Evolutionary conservation across 1,140 invertebrate species (phyloP).

Genomic region (Microvelia longipes): DNA sequence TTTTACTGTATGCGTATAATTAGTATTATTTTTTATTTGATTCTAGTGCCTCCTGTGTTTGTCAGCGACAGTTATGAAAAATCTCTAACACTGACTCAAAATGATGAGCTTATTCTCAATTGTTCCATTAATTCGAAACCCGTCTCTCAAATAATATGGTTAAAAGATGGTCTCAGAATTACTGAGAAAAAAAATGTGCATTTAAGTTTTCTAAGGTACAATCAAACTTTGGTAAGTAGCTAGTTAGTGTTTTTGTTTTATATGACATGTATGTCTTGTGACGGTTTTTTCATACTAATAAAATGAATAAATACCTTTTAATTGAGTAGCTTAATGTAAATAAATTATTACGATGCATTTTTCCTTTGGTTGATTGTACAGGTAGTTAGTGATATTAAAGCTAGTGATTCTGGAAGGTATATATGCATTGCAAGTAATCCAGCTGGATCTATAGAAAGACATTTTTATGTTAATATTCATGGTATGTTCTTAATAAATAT

Average conservation of each 20-base stretch:
- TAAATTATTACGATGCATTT: slow-evolving; percentile 6
- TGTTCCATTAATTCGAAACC: slow-evolving; percentile 7
- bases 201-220: slow-evolving; percentile 2
- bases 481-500: slow-evolving; percentile 8
- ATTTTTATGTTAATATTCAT: slow-evolving; percentile 3
- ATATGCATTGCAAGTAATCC: slow-evolving; percentile 6
- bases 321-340: too few relatives aligned
- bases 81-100: background rate
- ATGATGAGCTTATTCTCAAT: background rate
- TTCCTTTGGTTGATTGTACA: slow-evolving; percentile 4
- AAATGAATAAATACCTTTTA: too few relatives aligned
- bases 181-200: background rate
- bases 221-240: slow-evolving; percentile 9
- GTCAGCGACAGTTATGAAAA: background rate
- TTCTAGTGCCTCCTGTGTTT: background rate
- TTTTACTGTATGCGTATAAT: too few relatives aligned
- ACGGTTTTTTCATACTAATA: too few relatives aligned
- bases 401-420: slow-evolving; percentile 5
- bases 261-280: too few relatives aligned
- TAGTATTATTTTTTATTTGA: too few relatives aligned
- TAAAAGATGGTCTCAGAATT: background rate
- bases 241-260: too few relatives aligned
- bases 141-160: slow-evolving; percentile 7
- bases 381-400: background rate
- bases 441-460: slow-evolving; percentile 1